These are phyloP conservation scores for Ceratoteleas bidentatus DNA, from an alignment of 1,140 invertebrate species.

Conservation along the genomic window DNA sequence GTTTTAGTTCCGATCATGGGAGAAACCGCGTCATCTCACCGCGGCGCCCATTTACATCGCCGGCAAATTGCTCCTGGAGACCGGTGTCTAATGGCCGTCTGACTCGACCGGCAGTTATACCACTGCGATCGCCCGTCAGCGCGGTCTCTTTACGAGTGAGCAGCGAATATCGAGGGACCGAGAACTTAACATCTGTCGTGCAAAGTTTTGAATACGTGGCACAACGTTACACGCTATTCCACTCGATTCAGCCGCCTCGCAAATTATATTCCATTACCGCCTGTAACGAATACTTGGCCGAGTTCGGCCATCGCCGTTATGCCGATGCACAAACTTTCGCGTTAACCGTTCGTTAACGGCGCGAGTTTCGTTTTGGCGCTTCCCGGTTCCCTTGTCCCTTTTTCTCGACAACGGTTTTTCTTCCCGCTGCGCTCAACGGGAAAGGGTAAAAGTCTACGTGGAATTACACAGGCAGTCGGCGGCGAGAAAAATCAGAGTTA, in stretches of 20 bases:
- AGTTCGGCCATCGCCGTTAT: conserved; percentile 18
- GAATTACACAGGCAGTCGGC: no score
- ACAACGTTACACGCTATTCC: conserved; percentile 45
- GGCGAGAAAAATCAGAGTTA: no score
- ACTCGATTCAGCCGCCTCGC: conserved; percentile 35
- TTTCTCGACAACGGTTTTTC: no score
- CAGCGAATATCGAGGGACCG: conserved; percentile 53
- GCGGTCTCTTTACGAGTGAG: conserved; percentile 45
- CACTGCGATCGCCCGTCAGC: conserved; percentile 60
- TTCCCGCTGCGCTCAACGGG: no score
- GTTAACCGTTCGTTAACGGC: conserved; percentile 18
- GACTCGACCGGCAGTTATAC: conserved; percentile 65
- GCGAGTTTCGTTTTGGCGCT: background rate
- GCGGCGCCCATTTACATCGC: conserved; percentile 59
- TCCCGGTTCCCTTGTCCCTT: no score
- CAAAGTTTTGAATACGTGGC: conserved; percentile 57
- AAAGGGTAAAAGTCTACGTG: no score
- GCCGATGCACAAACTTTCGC: conserved; percentile 14
- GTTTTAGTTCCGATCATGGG: conserved; percentile 56
- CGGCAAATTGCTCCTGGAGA: conserved; percentile 62
- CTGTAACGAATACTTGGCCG: conserved; percentile 32
- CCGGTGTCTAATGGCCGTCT: conserved; percentile 60
- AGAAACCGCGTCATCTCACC: conserved; percentile 59
- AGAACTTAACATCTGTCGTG: conserved; percentile 59
- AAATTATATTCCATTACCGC: conserved; percentile 46